Base-by-base conservation (phyloP, 30 jellyfish, hydroid and myxozoan species). In the Turritopsis rubra region DNA sequence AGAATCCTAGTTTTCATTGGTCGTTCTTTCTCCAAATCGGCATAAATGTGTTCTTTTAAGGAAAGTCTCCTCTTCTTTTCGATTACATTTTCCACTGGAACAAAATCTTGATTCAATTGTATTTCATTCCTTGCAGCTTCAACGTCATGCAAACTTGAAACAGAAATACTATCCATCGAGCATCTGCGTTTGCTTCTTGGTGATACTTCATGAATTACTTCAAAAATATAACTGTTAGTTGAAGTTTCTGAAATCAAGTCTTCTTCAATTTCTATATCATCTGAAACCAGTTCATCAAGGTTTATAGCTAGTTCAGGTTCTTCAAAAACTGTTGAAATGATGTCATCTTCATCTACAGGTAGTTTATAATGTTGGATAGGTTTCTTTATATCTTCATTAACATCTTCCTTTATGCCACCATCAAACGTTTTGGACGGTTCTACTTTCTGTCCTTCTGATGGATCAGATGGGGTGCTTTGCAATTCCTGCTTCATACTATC, bases 151-250 rank as follows among this genome's bases (percentile, higher is more conserved):
- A 13, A 5, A 41, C 60, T 41, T 41, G 60, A 41, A 41, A 41
- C 13, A 41, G 60, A 41, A 41, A 41, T 13, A 41, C 60, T 41
- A 41, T 41, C 60, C 13, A 13, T 41, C 28, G 77, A 68, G 16
- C 17, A 17, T 68, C 30, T 68, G 28, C 8, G 77, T 22, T 19
- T 68, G 17, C 17, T 68, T 68, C 77, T 68, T n/a, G 77, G 77
- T 7, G 77, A 68, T 68, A 68, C 77, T 68, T 68, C 31, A 68
- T 68, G 77, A 68, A 68, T 27, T 9, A 68, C 31, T 27, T 68
- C 77, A 68, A 68, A 68, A 27, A n/a, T 68, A 23, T 68, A 23
- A 22, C 30, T 23, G 21, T 19, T 27, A 9, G 77, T n/a, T n/a
- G 77, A 68, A 0, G 77, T 68, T 68, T 68, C 77, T 9, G 77